These are phyloP conservation scores for Lycophotia porphyrea DNA, from an alignment of 2,888 invertebrate genomes.

Conservation along the genomic window DNA sequence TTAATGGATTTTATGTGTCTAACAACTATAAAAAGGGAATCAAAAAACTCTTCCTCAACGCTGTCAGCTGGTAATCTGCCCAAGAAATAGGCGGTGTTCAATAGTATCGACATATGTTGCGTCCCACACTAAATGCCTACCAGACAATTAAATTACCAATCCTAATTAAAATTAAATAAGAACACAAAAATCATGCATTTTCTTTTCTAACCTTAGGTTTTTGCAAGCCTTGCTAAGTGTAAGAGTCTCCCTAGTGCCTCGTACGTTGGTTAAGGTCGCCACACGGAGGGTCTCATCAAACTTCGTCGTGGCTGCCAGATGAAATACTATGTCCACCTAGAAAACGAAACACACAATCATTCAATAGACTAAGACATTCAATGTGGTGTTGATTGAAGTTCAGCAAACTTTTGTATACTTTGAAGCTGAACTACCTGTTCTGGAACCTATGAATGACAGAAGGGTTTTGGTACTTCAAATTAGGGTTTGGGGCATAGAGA, in stretches of 20 bases:
- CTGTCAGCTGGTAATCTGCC: too few relatives aligned
- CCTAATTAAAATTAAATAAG: neutral
- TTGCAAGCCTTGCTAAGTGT: conserved; percentile 35
- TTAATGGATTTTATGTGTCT: too few relatives aligned
- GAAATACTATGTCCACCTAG: conserved; percentile 33
- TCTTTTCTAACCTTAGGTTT: conserved; percentile 13
- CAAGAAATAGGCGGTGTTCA: too few relatives aligned
- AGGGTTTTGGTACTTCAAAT: neutral
- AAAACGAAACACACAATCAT: neutral
- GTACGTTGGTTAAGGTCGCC: conserved; percentile 31
- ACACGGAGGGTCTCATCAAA: conserved; percentile 39
- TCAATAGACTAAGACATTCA: neutral
- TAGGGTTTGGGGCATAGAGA: too few relatives aligned
- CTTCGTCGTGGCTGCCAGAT: conserved; percentile 40
- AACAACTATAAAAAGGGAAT: too few relatives aligned
- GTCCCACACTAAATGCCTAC: too few relatives aligned
- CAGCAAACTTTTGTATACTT: too few relatives aligned
- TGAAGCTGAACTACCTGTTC: neutral
- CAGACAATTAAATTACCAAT: neutral
- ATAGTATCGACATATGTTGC: too few relatives aligned
- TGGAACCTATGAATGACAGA: neutral
- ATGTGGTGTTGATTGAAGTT: neutral
- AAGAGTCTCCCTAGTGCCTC: conserved; percentile 36
- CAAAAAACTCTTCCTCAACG: too few relatives aligned
- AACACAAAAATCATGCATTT: too few relatives aligned